These are phyloP conservation scores for Scarus forsteni DNA, from an alignment of 2,797 vertebrate species.

Conservation along the genomic window DNA sequence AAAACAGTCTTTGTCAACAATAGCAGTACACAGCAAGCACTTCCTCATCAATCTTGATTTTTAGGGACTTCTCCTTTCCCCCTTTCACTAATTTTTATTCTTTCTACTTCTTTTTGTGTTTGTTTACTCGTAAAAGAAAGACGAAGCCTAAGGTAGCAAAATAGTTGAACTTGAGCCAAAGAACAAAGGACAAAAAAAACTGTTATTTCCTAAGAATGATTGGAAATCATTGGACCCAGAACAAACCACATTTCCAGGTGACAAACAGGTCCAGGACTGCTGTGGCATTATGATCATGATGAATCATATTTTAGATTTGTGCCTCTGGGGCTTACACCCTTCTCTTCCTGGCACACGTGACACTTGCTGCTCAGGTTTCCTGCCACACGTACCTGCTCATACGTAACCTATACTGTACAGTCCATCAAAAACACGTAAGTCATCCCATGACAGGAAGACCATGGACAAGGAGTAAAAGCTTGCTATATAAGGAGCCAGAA, in stretches of 20 bases:
- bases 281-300: conserved; percentile 8
- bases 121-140: conserved; percentile 22
- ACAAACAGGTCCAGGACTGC: conserved; percentile 22
- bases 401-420: conserved; percentile 2
- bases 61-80: neutral
- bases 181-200: conserved; percentile 33
- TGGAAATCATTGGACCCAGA: conserved; percentile 24
- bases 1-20: conserved; percentile 41
- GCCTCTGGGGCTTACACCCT: conserved; percentile 26
- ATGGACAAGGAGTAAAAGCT: conserved; percentile 52
- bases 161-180: conserved; percentile 30
- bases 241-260: conserved; percentile 17
- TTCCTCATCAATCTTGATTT: conserved; percentile 9
- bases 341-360: conserved; percentile 29
- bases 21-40: conserved; percentile 47
- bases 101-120: conserved; percentile 7
- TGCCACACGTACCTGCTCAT: conserved; percentile 31
- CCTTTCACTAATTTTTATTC: conserved; percentile 13
- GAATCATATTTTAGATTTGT: conserved; percentile 44
- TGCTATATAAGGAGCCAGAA: conserved; percentile 78
- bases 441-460: conserved; percentile 31
- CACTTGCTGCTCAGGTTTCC: conserved; percentile 36
- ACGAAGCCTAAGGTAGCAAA: conserved; percentile 31
- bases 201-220: conserved; percentile 26
- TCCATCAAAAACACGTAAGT: conserved; percentile 37